These are phyloP conservation scores for Linepithema humile DNA, from an alignment of 1,140 invertebrate species.

Conservation along the genomic window DNA sequence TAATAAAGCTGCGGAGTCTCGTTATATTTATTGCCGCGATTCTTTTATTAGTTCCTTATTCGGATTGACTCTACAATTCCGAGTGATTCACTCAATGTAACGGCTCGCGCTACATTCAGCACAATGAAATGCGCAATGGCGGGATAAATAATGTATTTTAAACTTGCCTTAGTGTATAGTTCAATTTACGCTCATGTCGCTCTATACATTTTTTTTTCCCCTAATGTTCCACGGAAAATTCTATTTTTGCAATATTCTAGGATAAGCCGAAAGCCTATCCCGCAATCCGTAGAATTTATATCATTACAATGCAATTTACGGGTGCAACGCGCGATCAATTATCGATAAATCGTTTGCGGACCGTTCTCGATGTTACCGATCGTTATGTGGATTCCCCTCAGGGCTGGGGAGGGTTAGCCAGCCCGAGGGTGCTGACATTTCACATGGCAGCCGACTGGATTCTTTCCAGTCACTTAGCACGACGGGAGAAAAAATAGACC, in stretches of 20 bases:
- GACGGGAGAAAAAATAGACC: slow-evolving; percentile 34
- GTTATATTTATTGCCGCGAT: background rate
- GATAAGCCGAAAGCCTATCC: background rate
- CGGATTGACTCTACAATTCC: background rate
- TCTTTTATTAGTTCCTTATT: background rate
- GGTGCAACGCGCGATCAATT: slow-evolving; percentile 42
- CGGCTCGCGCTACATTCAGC: background rate
- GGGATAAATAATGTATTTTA: background rate
- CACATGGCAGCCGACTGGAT: slow-evolving; percentile 44
- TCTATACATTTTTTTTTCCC: background rate
- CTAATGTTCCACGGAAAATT: background rate
- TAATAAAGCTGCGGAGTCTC: slow-evolving; percentile 31
- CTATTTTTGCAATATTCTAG: background rate
- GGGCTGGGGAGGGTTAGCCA: background rate
- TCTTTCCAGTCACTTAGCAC: slow-evolving; percentile 54
- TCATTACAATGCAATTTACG: slow-evolving; percentile 46
- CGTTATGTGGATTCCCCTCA: slow-evolving; percentile 27
- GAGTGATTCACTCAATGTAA: background rate
- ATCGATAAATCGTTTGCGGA: slow-evolving; percentile 54
- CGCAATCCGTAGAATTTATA: slow-evolving; percentile 27
- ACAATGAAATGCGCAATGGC: background rate
- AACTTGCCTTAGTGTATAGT: background rate
- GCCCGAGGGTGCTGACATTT: slow-evolving; percentile 29
- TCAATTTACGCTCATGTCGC: background rate
- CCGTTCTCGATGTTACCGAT: slow-evolving; percentile 10